Base-by-base conservation (phyloP, 2,797 vertebrate genomes). In the Sebastes taczanowskii region DNA sequence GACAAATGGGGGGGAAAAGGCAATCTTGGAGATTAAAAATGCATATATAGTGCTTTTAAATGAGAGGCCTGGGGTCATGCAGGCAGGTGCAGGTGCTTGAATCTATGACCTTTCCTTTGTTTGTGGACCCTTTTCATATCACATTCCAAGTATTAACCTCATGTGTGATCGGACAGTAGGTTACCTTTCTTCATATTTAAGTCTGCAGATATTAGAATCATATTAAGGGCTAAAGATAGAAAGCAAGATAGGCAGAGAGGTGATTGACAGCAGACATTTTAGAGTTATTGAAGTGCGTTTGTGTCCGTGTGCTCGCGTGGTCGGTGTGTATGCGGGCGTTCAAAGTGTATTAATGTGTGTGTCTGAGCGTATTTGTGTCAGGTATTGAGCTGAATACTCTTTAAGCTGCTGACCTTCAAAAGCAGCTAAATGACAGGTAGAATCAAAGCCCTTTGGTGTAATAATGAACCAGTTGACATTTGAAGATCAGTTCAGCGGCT, bases 401-500 rank as follows among this genome's bases (percentile, higher is more conserved):
- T 84, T 83, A 86, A 88, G 87, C 76, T 60, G 76, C 84, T 92
- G 92, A 94, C 92, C 92, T 93, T 94, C 89, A 86, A 42, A 73
- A 49, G 65, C 74, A 76, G 73, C 81, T 74, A 82, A 88, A 84
- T 88, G 90, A 92, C 86, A 76, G 85, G 86, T 88, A 71, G 83
- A 78, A 88, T 85, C 76, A 60, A 52, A 78, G 74, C 71, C 38
- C 71, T 76, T 76, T 66, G 74, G 73, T 91, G 89, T 89, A 71
- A 88, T 91, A 92, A 92, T 91, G 87, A 93, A 91, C 55, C 79
- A 63, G 61, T 62, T 94, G 93, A 91, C 91, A 93, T 93, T 93
- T 93, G 86, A 78, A 89, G 88, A 87, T 89, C 64, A 77, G 78
- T 86, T 90, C 86, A 73, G 78, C 42, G 9, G 76, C 76, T n/a